Evolutionary conservation across 2,888 invertebrate genomes (phyloP).

Genomic region (Seladonia tumulorum): DNA sequence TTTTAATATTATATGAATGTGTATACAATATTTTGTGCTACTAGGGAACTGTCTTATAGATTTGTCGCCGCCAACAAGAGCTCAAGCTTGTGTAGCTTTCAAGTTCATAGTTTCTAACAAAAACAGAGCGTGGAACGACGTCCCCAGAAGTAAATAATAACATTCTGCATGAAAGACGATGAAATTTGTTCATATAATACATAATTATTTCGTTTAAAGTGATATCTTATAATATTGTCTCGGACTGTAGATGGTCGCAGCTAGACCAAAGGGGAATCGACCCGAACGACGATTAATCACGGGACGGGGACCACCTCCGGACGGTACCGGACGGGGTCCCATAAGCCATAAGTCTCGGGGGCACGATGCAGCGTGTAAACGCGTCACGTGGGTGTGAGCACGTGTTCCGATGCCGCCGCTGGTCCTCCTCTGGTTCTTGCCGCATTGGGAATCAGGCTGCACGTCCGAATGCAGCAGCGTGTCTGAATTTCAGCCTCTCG

Average conservation of each 20-base stretch:
- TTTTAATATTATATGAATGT: too few relatives aligned
- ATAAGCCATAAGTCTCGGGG: slow-evolving; percentile 27
- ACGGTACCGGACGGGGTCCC: not conserved
- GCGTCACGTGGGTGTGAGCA: slow-evolving; percentile 74
- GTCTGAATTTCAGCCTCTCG: slow-evolving; percentile 57
- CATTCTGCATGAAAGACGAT: too few relatives aligned
- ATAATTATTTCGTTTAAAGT: too few relatives aligned
- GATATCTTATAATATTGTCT: too few relatives aligned
- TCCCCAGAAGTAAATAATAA: too few relatives aligned
- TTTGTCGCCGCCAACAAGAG: too few relatives aligned
- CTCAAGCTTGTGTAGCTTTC: too few relatives aligned
- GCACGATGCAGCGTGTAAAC: slow-evolving; percentile 38
- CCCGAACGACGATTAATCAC: slow-evolving; percentile 56
- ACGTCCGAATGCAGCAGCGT: not conserved
- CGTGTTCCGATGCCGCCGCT: slow-evolving; percentile 66
- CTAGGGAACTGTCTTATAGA: too few relatives aligned
- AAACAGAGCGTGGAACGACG: too few relatives aligned
- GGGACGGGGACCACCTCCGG: slow-evolving; percentile 43
- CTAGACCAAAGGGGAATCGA: not conserved
- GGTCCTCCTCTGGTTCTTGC: slow-evolving; percentile 6
- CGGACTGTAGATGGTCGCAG: not conserved
- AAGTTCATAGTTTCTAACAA: too few relatives aligned
- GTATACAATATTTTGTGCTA: too few relatives aligned
- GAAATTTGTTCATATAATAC: too few relatives aligned
- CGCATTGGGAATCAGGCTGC: slow-evolving; percentile 49